phyloP scores from a whole-genome alignment of 2,113 vertebrate species.

The Pitta sordida region DNA sequence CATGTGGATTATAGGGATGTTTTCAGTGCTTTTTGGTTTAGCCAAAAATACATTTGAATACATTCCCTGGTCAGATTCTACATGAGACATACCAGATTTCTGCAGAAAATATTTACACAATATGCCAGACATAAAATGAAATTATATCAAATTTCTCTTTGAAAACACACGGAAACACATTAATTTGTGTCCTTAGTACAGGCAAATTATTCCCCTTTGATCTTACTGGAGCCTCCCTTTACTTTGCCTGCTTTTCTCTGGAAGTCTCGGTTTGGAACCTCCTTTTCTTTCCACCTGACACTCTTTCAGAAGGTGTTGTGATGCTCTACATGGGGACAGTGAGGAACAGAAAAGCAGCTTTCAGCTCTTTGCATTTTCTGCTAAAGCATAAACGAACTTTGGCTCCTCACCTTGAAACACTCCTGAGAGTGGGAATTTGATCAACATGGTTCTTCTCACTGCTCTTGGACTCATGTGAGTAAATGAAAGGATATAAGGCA shows the following conservation, averaged over 20 bases:
- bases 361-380: background rate
- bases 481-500: background rate
- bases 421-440: background rate
- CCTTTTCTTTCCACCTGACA: background rate
- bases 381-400: background rate
- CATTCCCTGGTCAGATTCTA: background rate
- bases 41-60: too few relatives aligned
- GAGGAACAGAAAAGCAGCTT: background rate
- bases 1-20: background rate
- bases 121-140: background rate
- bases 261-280: background rate
- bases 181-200: background rate
- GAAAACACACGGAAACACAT: background rate
- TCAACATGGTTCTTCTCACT: background rate
- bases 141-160: background rate
- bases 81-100: background rate
- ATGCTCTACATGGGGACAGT: background rate
- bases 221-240: background rate
- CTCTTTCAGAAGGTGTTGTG: background rate
- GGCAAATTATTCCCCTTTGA: background rate
- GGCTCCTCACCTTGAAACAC: background rate
- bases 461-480: background rate
- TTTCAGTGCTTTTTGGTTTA: background rate
- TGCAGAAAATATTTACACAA: background rate
- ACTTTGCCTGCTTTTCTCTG: background rate